phyloP scores from a whole-genome alignment of 2,797 vertebrate genomes.

The Anguilla megastoma region DNA sequence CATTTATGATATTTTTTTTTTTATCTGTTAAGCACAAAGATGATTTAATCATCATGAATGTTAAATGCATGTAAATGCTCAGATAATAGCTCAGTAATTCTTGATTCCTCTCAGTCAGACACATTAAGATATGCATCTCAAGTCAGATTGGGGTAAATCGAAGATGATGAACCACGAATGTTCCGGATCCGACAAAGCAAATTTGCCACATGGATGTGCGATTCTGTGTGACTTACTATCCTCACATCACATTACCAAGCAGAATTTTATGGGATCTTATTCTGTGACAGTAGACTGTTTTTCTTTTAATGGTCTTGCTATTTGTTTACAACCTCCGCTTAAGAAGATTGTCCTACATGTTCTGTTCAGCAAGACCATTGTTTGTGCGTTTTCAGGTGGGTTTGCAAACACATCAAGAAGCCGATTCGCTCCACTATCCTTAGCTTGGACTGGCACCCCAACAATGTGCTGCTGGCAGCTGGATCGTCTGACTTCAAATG shows the following conservation, averaged over 20 bases:
- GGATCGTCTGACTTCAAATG: conserved; percentile 99
- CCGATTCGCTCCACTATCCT: conserved; percentile 97
- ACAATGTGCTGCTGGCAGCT: conserved; percentile 93
- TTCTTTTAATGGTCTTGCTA: neutral
- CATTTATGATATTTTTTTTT: neutral
- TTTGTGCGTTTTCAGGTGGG: conserved; percentile 81
- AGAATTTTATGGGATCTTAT: neutral
- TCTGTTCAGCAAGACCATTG: neutral
- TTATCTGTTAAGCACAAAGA: neutral
- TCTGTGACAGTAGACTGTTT: neutral
- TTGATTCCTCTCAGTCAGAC: neutral
- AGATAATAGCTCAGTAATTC: neutral
- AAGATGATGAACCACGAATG: neutral
- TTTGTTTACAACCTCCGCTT: neutral
- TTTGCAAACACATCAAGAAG: conserved; percentile 99
- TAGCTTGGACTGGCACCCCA: conserved; percentile 98
- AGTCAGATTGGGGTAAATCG: neutral
- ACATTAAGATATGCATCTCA: neutral
- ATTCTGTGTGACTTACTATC: neutral
- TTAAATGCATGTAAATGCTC: neutral
- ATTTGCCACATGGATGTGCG: too few relatives aligned
- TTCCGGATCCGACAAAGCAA: neutral
- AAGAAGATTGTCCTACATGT: neutral
- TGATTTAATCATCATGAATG: neutral
- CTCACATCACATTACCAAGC: neutral